Base-by-base conservation (phyloP, 1,140 invertebrate species). In the Epicauta chinensis region DNA sequence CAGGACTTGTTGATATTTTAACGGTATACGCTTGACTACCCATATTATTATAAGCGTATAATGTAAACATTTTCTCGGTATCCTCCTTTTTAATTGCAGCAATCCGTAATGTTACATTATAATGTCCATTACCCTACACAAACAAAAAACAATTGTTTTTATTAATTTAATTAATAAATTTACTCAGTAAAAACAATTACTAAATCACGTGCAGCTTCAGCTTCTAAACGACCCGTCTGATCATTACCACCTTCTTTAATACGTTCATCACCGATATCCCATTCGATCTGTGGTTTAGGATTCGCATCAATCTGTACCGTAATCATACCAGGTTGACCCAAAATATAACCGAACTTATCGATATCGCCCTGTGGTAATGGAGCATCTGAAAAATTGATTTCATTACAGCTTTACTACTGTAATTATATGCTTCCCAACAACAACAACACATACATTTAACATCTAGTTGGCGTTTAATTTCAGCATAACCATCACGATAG, bases 21-120 rank as follows among this genome's bases (percentile, higher is more conserved):
- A 89, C 75, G 10, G 62, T 65, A 61, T 86, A 87, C 40, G 79
- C 75, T 46, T 76, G 71, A 29, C 70, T 61, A 32, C 87, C 87
- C 49, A 82, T 73, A 9, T 75, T 75, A 62, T 88, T 89, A 56
- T 70, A 69, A 2, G 83, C 84, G 29, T 72, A 73, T 51, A 89
- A 70, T 57, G 76, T 70, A 67, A 86, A 88, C 1, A 75, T 75
- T 39, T 81, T 79, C 17, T 86, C 84, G 0, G 84, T 86, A 58
- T 88, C 86, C 48, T 85, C 82, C 55, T 86, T 84, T n/a, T 79
- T 79, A 30, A 89, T 77, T 13, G 73, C 75, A 6, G 78, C 73
- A 52, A 89, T 81, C 11, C 75, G 73, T 44, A 89, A 64, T 3
- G 78, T 79, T 11, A 81, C 75, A 56, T 79, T 77, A 76, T 83